These are phyloP conservation scores for Cephalopterus ornatus DNA, from an alignment of 2,113 vertebrate genomes.

Conservation along the genomic window DNA sequence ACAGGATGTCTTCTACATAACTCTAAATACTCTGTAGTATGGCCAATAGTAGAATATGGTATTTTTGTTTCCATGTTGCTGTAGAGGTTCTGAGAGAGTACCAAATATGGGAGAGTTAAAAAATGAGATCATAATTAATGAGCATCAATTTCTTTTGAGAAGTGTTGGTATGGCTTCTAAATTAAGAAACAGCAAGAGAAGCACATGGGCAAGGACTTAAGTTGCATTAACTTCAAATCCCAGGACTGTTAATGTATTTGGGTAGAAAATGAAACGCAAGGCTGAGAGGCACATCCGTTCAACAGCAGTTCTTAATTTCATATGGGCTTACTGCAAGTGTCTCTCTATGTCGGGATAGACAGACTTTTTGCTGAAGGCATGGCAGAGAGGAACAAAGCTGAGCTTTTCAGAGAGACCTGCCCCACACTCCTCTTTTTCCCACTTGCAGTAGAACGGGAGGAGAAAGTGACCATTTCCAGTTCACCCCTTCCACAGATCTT, in stretches of 20 bases:
- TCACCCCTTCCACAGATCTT: not conserved
- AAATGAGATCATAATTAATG: constrained; percentile 41
- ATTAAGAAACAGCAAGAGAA: constrained; percentile 9
- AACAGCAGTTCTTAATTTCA: not conserved
- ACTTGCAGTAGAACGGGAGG: not conserved
- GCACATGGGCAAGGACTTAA: not conserved
- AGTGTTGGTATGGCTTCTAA: constrained; percentile 23
- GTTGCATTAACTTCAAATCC: constrained; percentile 21
- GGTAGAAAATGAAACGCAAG: not conserved
- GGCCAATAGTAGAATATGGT: not conserved
- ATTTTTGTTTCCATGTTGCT: not conserved
- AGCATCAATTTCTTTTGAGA: constrained; percentile 48
- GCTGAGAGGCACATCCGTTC: not conserved
- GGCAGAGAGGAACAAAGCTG: not conserved
- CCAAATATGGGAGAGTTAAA: constrained; percentile 1
- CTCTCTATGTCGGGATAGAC: not conserved
- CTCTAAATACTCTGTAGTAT: not conserved
- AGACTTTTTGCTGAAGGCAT: not conserved
- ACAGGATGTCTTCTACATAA: not conserved
- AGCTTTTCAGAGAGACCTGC: not conserved
- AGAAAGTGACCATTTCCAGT: not conserved
- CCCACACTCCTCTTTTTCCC: not conserved
- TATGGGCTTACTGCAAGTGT: not conserved
- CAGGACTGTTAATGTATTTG: not conserved
- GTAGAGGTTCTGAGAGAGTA: not conserved